These are phyloP conservation scores for Misgurnus anguillicaudatus DNA, from an alignment of 2,113 vertebrate species.

Conservation along the genomic window DNA sequence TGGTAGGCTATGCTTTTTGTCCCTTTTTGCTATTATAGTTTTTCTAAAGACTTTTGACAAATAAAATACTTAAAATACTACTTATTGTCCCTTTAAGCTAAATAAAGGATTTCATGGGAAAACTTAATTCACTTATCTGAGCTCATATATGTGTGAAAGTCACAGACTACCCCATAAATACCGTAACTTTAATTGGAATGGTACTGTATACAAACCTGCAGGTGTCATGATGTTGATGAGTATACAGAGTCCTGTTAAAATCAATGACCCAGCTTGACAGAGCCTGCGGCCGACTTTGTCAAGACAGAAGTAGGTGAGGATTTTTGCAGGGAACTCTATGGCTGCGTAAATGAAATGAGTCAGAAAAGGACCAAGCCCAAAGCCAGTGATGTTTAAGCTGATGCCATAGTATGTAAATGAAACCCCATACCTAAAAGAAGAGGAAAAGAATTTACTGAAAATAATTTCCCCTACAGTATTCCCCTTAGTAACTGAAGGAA, in stretches of 20 bases:
- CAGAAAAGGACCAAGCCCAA: conserved; percentile 70
- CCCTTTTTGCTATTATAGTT: no score
- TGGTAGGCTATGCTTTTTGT: no score
- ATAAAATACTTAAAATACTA: no score
- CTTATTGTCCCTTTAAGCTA: no score
- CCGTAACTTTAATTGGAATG: background rate
- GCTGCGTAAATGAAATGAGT: conserved; percentile 70
- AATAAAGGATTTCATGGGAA: no score
- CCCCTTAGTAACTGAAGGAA: no score
- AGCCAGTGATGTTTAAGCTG: conserved; percentile 72
- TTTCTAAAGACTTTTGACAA: no score
- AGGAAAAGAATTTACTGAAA: background rate
- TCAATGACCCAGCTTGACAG: conserved; percentile 52
- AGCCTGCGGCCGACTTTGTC: conserved; percentile 64
- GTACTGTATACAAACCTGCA: conserved; percentile 60
- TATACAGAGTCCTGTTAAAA: conserved; percentile 71
- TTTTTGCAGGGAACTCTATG: conserved; percentile 72
- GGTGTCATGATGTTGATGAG: conserved; percentile 74
- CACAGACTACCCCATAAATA: background rate
- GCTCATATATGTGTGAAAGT: no score
- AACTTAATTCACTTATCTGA: no score
- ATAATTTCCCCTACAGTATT: background rate
- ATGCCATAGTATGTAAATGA: conserved; percentile 78
- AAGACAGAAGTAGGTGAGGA: conserved; percentile 66
- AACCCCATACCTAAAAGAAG: conserved; percentile 71